These are phyloP conservation scores for Triplophysa bombifrons DNA, from an alignment of 2,797 vertebrate species.

Conservation along the genomic window DNA sequence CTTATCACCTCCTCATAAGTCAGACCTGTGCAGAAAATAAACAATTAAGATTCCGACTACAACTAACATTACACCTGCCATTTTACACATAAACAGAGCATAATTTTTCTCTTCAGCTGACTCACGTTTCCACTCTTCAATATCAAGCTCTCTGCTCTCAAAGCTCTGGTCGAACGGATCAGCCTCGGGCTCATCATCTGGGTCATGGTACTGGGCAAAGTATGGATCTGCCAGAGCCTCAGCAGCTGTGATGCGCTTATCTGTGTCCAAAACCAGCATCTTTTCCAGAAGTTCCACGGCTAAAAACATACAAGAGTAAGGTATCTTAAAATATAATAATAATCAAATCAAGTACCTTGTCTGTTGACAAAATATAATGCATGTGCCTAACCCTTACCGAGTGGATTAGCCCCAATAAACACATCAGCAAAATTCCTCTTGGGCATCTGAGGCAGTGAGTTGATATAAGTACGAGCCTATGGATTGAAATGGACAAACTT, in stretches of 20 bases:
- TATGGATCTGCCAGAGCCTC: slow-evolving; percentile 92
- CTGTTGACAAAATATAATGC: neutral
- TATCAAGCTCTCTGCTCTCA: slow-evolving; percentile 93
- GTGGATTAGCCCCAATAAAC: slow-evolving; percentile 96
- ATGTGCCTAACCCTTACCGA: slow-evolving; percentile 79
- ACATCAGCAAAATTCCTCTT: slow-evolving; percentile 98
- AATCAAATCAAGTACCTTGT: too few species aligned
- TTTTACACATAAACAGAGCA: neutral
- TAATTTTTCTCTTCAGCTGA: slow-evolving; percentile 26
- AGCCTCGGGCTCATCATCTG: slow-evolving; percentile 94
- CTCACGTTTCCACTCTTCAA: slow-evolving; percentile 98
- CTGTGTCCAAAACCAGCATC: slow-evolving; percentile 97
- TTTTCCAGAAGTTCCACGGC: slow-evolving; percentile 97
- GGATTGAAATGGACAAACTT: slow-evolving; percentile 57
- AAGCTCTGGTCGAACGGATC: slow-evolving; percentile 98
- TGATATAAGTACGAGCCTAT: slow-evolving; percentile 97
- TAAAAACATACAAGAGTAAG: slow-evolving; percentile 56
- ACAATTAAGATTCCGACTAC: neutral
- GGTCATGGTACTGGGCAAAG: slow-evolving; percentile 95
- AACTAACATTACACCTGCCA: neutral
- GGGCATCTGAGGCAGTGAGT: slow-evolving; percentile 91
- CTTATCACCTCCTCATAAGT: slow-evolving; percentile 91
- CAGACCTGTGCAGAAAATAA: slow-evolving; percentile 77
- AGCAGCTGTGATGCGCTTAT: slow-evolving; percentile 93
- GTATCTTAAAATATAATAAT: too few species aligned